A percentile compares a stretch with the other conserved stretches of the same genome.
These are phyloP conservation scores for Eupelmus urozonus DNA, from an alignment of 2,888 invertebrate species.

Conservation along the genomic window DNA sequence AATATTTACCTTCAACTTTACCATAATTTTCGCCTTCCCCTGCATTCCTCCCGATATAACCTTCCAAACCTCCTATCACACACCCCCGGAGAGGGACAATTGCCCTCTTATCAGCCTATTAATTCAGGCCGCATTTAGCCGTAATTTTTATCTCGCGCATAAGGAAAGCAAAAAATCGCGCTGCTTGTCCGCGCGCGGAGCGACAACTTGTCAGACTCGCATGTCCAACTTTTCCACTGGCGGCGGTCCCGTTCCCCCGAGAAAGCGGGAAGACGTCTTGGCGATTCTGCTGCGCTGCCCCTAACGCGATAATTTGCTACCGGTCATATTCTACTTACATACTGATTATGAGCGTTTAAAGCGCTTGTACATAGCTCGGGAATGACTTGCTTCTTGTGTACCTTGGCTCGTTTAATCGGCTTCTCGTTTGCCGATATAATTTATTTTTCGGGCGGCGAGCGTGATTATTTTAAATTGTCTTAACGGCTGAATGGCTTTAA, in stretches of 20 bases:
- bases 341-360: slow-evolving; percentile 16
- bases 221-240: slow-evolving; percentile 27
- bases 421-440: too few relatives aligned
- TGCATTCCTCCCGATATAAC: too few relatives aligned
- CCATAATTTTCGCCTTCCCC: neutral
- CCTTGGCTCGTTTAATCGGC: too few relatives aligned
- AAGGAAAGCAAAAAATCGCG: neutral
- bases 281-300: slow-evolving; percentile 12
- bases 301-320: slow-evolving; percentile 21
- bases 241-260: slow-evolving; percentile 8
- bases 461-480: too few relatives aligned
- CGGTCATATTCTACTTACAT: slow-evolving; percentile 38
- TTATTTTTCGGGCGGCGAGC: too few relatives aligned
- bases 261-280: slow-evolving; percentile 18
- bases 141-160: neutral
- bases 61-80: too few relatives aligned
- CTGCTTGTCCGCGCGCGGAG: too few relatives aligned
- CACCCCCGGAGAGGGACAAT: too few relatives aligned
- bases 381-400: neutral
- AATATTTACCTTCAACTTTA: too few relatives aligned
- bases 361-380: neutral
- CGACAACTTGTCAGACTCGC: slow-evolving; percentile 9
- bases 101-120: too few relatives aligned
- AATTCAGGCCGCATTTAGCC: neutral
- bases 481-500: too few relatives aligned